These are phyloP conservation scores for Strigamia crassipes DNA, from an alignment of 2,888 invertebrate genomes.

Conservation along the genomic window DNA sequence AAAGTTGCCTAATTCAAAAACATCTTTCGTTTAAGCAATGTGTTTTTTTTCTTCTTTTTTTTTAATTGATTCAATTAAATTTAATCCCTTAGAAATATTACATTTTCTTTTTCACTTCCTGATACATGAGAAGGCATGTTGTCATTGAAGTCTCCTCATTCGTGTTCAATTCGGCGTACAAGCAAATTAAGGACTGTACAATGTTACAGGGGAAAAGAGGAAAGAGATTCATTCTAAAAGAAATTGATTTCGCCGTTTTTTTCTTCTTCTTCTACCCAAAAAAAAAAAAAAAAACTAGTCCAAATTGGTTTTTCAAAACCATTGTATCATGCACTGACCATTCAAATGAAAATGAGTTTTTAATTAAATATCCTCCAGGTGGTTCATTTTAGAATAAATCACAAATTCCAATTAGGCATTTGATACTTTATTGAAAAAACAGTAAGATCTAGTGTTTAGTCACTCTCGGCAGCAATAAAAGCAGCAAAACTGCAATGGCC, in stretches of 20 bases:
- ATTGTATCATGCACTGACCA: neutral
- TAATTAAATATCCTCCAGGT: conserved; percentile 28
- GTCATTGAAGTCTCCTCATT: neutral
- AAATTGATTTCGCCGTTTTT: conserved; percentile 3
- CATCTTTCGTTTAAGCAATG: too few species aligned
- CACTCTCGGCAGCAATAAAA: too few species aligned
- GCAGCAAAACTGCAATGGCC: too few species aligned
- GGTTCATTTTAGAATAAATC: neutral
- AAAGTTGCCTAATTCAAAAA: neutral
- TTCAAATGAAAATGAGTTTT: neutral
- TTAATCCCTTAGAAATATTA: neutral
- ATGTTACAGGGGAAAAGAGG: neutral
- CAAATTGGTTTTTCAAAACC: neutral
- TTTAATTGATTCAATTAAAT: conserved; percentile 8
- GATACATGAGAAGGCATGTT: neutral
- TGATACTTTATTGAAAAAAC: neutral
- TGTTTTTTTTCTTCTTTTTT: neutral
- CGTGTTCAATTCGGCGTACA: conserved; percentile 7
- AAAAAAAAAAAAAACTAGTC: neutral
- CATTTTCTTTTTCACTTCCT: neutral
- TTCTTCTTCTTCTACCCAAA: neutral
- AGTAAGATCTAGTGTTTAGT: too few species aligned
- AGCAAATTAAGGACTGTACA: neutral
- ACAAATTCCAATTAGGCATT: neutral
- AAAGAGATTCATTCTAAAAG: conserved; percentile 24